Evolutionary conservation across 2,888 invertebrate species (phyloP).

Genomic region (Platycnemis pennipes): DNA sequence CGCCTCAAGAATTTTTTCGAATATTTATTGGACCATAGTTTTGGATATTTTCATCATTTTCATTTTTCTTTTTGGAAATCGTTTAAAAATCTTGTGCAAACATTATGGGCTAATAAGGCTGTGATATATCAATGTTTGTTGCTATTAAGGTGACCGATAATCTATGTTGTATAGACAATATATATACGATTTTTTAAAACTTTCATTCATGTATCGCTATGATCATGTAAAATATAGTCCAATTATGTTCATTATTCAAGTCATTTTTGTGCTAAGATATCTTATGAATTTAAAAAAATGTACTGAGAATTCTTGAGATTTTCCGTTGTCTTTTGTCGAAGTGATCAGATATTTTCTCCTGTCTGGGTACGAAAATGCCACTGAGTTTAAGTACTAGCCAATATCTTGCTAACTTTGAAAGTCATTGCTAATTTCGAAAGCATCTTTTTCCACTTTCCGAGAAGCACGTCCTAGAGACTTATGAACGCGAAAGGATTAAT

Average conservation of each 20-base stretch:
- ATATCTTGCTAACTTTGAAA: no score
- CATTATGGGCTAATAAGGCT: conserved; percentile 44
- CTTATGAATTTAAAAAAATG: neutral
- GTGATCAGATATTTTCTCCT: neutral
- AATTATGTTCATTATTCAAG: neutral
- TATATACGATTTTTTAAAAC: conserved; percentile 29
- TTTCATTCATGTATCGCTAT: neutral
- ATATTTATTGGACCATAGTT: neutral
- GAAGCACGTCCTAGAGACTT: no score
- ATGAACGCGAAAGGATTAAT: no score
- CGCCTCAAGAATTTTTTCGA: neutral
- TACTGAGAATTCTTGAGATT: neutral
- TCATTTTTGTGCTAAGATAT: neutral
- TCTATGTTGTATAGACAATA: conserved; percentile 17
- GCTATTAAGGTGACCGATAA: conserved; percentile 38
- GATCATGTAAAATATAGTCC: conserved; percentile 1
- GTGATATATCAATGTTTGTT: conserved; percentile 59
- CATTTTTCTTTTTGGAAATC: neutral
- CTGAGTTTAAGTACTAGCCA: neutral
- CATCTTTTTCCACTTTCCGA: no score
- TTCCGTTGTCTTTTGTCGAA: neutral
- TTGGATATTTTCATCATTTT: neutral
- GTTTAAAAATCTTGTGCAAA: neutral
- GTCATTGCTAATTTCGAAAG: no score
- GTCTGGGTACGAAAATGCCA: neutral